Conservation (phyloP, 2,888 invertebrate species). For the Drosophila neotestacea region DNA sequence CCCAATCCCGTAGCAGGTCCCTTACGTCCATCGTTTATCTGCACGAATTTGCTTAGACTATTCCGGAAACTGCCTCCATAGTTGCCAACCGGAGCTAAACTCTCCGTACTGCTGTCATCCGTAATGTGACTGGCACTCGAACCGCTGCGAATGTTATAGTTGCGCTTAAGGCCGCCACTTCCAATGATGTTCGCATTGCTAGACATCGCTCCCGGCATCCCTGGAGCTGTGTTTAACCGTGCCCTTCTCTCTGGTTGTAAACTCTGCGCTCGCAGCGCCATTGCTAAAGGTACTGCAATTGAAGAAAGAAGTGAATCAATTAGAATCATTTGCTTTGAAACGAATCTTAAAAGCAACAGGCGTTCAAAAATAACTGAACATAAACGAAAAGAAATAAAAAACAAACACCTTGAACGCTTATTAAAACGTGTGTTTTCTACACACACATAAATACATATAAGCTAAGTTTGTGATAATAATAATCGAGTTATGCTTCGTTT, state of each 20-base stretch:
- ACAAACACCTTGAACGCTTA: constrained; percentile 14
- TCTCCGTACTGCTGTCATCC: constrained; percentile 91
- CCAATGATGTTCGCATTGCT: constrained; percentile 53
- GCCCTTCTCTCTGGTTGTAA: constrained; percentile 81
- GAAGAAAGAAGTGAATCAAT: not conserved
- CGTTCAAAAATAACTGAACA: constrained; percentile 57
- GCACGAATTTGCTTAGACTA: constrained; percentile 80
- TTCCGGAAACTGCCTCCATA: constrained; percentile 75
- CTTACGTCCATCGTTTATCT: constrained; percentile 84
- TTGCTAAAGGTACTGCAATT: constrained; percentile 85
- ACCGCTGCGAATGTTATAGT: constrained; percentile 79
- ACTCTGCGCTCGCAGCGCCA: constrained; percentile 79
- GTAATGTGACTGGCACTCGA: constrained; percentile 83
- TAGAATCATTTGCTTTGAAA: constrained; percentile 38
- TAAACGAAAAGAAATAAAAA: not conserved
- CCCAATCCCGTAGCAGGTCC: constrained; percentile 89
- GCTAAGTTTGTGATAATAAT: constrained; percentile 3
- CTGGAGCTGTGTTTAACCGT: constrained; percentile 84
- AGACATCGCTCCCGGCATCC: constrained; percentile 69
- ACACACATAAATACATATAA: not conserved
- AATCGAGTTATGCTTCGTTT: not conserved
- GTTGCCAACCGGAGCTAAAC: constrained; percentile 87
- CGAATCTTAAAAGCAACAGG: constrained; percentile 67
- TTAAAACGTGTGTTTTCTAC: constrained; percentile 1
- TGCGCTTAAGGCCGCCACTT: constrained; percentile 72